Evolutionary conservation across 2,797 vertebrate species (phyloP), one percentile per base, ranked within the genome.

Genomic region (Mycteria americana): DNA sequence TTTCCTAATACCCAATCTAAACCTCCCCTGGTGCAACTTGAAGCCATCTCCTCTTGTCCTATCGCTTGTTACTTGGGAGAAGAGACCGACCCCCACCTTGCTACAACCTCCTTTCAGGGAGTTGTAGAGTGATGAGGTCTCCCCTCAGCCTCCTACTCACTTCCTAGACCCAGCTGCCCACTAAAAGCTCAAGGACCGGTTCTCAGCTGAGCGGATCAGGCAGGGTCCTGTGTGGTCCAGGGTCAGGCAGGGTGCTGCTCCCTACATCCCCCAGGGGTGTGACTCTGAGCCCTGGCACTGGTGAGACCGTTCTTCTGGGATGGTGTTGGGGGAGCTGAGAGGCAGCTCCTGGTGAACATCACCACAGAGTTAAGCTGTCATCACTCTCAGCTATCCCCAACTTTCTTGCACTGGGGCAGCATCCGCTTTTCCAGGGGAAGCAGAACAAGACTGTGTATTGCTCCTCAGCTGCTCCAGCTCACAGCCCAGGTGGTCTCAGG

Each of bases 241-340:
- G 37, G 37, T 37, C 37, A 37, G 37, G 37, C 37, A 37, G 31
- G 17, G 19, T 33, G 65, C 62, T 68, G 74, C 45, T 43, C 64
- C 51, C 45, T 6, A 18, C 30, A 11, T 28, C 43, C 59, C 65
- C 37, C 14, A 13, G 30, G 30, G 11, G 13, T 19, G 30, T 14
- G 37, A n/a, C 41, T 37, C 53, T n/a, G 25, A 85, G 33, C 8
- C 31, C 46, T 0, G 0, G 53, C 63, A n/a, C 39, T 0, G 2
- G 21, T n/a, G 15, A 27, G 59, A 43, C 30, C 2, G 1, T 35
- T 41, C n/a, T 37, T n/a, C 63, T 51, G 46, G 33, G 35, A 39
- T 13, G 35, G 10, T 11, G 27, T 2, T 70, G 39, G 46, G 51
- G 46, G 45, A 76, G 39, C 31, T 9, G 13, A 54, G 35, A 84